phyloP scores from a whole-genome alignment of 1,140 invertebrate species.

The Orchestia grillus region DNA sequence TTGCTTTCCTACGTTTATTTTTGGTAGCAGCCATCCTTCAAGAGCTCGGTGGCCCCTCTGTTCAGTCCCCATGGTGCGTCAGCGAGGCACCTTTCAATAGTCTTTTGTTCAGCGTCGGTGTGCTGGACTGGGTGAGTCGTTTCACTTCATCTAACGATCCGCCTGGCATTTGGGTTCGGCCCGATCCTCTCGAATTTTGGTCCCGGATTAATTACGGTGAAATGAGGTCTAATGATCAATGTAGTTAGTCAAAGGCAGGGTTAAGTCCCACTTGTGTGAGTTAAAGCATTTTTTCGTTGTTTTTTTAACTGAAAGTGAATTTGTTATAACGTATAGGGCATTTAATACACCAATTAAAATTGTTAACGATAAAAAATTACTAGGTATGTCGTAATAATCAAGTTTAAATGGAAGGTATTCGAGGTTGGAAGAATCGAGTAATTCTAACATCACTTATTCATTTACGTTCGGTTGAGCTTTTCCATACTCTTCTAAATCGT shows the following conservation, averaged over 20 bases:
- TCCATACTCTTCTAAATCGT: neutral
- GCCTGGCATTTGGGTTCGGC: neutral
- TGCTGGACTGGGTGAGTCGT: neutral
- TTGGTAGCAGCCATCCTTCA: neutral
- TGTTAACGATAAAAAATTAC: neutral
- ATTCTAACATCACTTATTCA: neutral
- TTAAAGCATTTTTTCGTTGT: neutral
- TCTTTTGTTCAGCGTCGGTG: neutral
- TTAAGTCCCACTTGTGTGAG: neutral
- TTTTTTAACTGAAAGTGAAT: neutral
- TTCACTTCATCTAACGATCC: neutral
- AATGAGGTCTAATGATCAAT: neutral
- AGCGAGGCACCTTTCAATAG: too few relatives aligned
- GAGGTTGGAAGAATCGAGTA: neutral
- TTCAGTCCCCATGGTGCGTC: neutral
- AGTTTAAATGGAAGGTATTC: neutral
- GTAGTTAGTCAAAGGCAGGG: neutral
- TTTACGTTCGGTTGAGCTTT: neutral
- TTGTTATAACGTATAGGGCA: too few relatives aligned
- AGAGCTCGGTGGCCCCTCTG: neutral
- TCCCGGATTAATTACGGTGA: neutral
- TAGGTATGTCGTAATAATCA: neutral
- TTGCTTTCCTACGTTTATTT: neutral
- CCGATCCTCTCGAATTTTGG: neutral
- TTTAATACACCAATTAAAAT: neutral